Conservation (phyloP, 2,888 invertebrate genomes). For the Thumatha senex region DNA sequence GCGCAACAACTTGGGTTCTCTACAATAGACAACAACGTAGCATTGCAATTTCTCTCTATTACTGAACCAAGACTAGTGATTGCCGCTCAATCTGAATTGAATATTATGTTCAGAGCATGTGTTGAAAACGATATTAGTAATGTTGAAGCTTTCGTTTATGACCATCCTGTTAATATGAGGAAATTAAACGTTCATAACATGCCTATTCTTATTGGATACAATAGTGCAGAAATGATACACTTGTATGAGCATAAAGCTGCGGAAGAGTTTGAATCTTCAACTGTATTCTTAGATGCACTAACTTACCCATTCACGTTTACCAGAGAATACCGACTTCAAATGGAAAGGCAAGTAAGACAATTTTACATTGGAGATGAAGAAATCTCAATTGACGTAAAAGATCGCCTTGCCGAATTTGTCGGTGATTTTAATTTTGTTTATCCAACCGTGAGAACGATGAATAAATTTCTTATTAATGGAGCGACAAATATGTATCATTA, state of each 20-base stretch:
- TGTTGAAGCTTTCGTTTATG: conserved; percentile 40
- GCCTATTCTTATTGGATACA: conserved; percentile 46
- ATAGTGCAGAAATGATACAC: conserved; percentile 36
- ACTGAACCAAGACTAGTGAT: conserved; percentile 44
- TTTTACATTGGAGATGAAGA: conserved; percentile 56
- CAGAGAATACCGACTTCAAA: conserved; percentile 26
- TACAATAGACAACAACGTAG: conserved; percentile 41
- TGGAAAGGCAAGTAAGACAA: conserved; percentile 42
- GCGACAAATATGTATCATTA: conserved; percentile 48
- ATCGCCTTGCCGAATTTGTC: conserved; percentile 38
- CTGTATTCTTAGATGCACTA: conserved; percentile 29
- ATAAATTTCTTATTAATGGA: conserved; percentile 44
- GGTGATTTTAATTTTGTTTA: conserved; percentile 49
- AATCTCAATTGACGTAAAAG: conserved; percentile 31
- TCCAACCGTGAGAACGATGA: conserved; percentile 42
- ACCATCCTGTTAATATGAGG: conserved; percentile 40
- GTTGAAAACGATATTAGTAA: conserved; percentile 46
- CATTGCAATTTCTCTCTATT: conserved; percentile 47
- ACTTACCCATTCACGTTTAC: conserved; percentile 37
- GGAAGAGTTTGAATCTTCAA: conserved; percentile 21
- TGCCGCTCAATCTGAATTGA: conserved; percentile 36
- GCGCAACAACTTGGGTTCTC: conserved; percentile 45
- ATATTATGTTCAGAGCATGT: conserved; percentile 41
- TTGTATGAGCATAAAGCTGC: conserved; percentile 20
- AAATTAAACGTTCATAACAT: conserved; percentile 29